These are phyloP conservation scores for Cydia pomonella DNA, from an alignment of 1,140 invertebrate species.

Conservation along the genomic window DNA sequence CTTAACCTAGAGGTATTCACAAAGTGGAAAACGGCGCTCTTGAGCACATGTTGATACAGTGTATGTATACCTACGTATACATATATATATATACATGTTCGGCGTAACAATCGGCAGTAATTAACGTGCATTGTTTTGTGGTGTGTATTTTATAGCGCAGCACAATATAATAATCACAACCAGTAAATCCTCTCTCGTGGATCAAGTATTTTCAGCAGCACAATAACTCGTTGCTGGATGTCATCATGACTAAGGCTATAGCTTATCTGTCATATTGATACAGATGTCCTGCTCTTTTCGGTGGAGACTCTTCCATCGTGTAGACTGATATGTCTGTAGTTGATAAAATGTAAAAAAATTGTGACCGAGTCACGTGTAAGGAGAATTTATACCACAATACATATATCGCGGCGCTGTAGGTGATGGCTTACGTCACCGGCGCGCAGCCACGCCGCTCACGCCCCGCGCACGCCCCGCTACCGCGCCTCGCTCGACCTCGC, in stretches of 20 bases:
- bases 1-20: slow-evolving; percentile 20
- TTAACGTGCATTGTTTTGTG: slow-evolving; percentile 28
- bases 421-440: slow-evolving; percentile 45
- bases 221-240: too few relatives aligned
- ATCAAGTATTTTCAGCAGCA: too few relatives aligned
- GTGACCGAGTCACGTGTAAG: not conserved
- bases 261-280: not conserved
- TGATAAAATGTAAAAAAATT: not conserved
- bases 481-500: slow-evolving; percentile 49
- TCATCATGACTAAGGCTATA: not conserved
- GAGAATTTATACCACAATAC: slow-evolving; percentile 33
- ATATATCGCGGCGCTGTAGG: slow-evolving; percentile 31
- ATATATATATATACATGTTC: not conserved
- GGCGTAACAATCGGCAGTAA: slow-evolving; percentile 18
- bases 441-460: slow-evolving; percentile 40
- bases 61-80: not conserved
- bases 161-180: not conserved
- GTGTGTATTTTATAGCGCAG: slow-evolving; percentile 25
- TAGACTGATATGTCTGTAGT: not conserved
- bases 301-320: not conserved
- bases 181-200: not conserved
- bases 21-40: slow-evolving; percentile 2
- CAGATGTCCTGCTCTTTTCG: not conserved
- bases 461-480: slow-evolving; percentile 38
- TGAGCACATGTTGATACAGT: not conserved